phyloP scores from a whole-genome alignment of 2,888 invertebrate species.

The Exocentrus adspersus region DNA sequence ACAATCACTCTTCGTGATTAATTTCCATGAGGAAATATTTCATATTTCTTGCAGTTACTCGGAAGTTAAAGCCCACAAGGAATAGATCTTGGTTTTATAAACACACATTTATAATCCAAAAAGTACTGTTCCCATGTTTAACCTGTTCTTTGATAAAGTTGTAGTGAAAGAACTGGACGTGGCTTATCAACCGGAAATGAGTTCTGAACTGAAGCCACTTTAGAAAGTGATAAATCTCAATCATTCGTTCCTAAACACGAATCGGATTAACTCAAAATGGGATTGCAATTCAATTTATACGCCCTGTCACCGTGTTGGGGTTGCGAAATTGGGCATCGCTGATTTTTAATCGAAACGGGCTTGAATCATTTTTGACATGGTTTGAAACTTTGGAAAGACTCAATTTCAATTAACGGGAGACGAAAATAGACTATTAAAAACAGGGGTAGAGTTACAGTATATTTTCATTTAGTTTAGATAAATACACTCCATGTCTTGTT shows the following conservation, averaged over 20 bases:
- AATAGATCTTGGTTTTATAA: background rate
- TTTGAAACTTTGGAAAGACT: too few species aligned
- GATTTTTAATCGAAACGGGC: too few species aligned
- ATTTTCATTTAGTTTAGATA: too few species aligned
- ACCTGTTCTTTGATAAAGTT: background rate
- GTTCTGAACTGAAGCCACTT: background rate
- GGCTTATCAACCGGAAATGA: background rate
- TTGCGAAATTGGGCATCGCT: too few species aligned
- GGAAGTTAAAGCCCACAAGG: background rate
- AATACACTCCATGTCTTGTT: too few species aligned
- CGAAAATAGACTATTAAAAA: too few species aligned
- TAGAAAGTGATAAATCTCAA: slow-evolving; percentile 1
- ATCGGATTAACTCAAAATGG: slow-evolving; percentile 3
- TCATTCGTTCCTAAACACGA: background rate
- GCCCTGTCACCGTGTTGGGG: background rate
- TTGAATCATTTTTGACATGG: too few species aligned
- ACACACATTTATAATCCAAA: too few species aligned
- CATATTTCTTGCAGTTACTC: background rate
- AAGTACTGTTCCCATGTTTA: too few species aligned
- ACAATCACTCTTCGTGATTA: background rate
- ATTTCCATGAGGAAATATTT: background rate
- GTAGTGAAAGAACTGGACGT: background rate
- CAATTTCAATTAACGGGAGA: too few species aligned
- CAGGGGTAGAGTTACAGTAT: too few species aligned
- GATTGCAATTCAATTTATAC: slow-evolving; percentile 15